Evolutionary conservation across 2,113 vertebrate genomes (phyloP), one percentile per base, ranked within the genome.

Genomic region (Muscicapa adusta): DNA sequence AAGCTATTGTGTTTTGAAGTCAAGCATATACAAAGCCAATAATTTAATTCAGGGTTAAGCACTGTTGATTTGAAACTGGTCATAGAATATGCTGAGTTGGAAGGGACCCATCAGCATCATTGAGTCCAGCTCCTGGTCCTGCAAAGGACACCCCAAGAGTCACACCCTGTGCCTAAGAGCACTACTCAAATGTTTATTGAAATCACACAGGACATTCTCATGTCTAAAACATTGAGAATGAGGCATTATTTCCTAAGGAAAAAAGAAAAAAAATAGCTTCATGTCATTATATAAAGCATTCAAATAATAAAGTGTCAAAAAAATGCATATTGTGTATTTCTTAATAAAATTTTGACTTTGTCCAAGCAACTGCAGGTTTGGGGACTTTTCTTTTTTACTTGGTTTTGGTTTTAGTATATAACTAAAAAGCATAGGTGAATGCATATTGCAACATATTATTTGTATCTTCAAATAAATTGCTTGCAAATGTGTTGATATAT

Each of bases 371-470:
- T 42, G 17, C 1, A 45, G 7, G 1, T 4, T 78, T 1, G 7
- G 51, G 2, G 4, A 4, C 3, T 45, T 78, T 31, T 0, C 0
- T n/a, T 65, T 57, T 68, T 42, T 40, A 14, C 8, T 58, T 60
- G 19, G 1, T 18, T 66, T 67, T 31, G 5, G 4, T 80, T 89
- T 81, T 45, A 25, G 66, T 29, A 38, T 40, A 33, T 14, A 38
- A 25, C 10, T 47, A 29, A 36, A 79, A 60, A 71, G 13, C 5
- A 22, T 22, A 74, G 4, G 7, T 56, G 38, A 81, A 71, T 0
- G 2, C 4, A 22, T 42, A 67, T 34, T 6, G 0, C n/a, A 74
- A 38, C 2, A 51, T 25, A 50, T 42, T 67, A 63, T 56, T 87
- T 65, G 4, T 45, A 11, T 36, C 12, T 85, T 87, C 16, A 77